Evolutionary conservation across 92 coral and sea anemone species (phyloP).

Genomic region (Galaxea fascicularis): DNA sequence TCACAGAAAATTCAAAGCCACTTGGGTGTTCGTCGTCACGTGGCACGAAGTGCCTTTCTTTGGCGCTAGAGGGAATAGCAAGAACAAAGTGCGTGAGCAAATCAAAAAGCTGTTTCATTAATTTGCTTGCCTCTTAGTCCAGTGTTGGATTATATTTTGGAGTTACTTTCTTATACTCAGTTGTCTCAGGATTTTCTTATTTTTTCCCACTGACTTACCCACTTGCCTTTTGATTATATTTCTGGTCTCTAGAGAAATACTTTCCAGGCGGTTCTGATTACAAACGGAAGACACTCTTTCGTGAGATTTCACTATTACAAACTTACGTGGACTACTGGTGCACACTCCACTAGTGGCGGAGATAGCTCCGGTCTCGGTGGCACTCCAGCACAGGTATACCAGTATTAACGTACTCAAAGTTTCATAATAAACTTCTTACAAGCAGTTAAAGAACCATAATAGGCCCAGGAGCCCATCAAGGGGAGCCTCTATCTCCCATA

Average conservation of each 20-base stretch:
- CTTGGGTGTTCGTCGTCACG: slow-evolving; percentile 67
- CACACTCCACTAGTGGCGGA: slow-evolving; percentile 57
- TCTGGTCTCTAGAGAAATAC: slow-evolving; percentile 52
- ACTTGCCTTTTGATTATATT: slow-evolving; percentile 37
- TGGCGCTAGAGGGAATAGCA: slow-evolving; percentile 32
- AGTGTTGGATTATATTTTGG: too few species aligned
- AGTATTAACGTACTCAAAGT: too few species aligned
- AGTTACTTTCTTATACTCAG: too few species aligned
- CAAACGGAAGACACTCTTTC: slow-evolving; percentile 73
- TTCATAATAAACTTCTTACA: too few species aligned
- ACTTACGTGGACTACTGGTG: slow-evolving; percentile 79
- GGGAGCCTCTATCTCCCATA: too few species aligned
- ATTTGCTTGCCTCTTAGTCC: too few species aligned
- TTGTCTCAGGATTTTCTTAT: too few species aligned
- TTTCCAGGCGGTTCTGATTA: slow-evolving; percentile 66
- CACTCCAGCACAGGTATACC: slow-evolving; percentile 73
- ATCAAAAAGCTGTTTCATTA: background rate
- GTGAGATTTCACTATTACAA: slow-evolving; percentile 57
- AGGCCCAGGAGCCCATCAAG: too few species aligned
- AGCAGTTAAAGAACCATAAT: too few species aligned
- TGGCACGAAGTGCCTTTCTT: slow-evolving; percentile 48
- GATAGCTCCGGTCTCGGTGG: slow-evolving; percentile 69
- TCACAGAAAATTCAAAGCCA: slow-evolving; percentile 67
- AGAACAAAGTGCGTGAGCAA: background rate
- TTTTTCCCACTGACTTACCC: too few species aligned